Evolutionary conservation across 2,888 invertebrate species (phyloP), one percentile per base, ranked within the genome.

Genomic region (Acrobasis suavella): DNA sequence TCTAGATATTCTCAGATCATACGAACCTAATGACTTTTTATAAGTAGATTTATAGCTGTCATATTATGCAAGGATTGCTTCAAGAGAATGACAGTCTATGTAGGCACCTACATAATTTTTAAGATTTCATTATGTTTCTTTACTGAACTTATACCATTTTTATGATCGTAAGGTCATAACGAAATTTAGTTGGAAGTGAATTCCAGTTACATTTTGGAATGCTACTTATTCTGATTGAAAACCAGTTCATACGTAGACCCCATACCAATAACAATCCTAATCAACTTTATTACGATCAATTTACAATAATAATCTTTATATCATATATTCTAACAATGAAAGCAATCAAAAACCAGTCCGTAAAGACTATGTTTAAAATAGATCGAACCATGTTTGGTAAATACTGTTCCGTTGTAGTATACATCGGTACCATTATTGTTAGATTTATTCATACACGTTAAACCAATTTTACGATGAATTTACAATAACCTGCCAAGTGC

Each of bases 321-420:
- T 58, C 9, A 14, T 15, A 59, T 50, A 59, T 50, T 37, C 9
- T 15, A 59, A 59, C 37, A 59, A 22, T 22, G 1, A 22, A 50
- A 59, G 37, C 50, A 59, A 59, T 56, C 50, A 32, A 49, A 59
- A 59, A 37, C 58, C 49, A 32, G 37, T 59, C 22, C 16, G 49
- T 22, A 32, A 37, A 49, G 14, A n/a, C 15, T 3, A 49, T 50
- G 49, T 50, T 15, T 59, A 22, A 38, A 50, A 50, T 37, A 50
- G 49, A 49, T 22, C 58, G 50, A 50, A 14, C 49, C 7, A 5
- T 58, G 49, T 58, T 59, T 59, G 58, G 50, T 50, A 59, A 59
- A 59, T 59, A 50, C 17, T 42, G 42, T 56, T 17, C 56, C 42
- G 56, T 39, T 55, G 39, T 56, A 56, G 32, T n/a, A 46, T 46